phyloP scores from a whole-genome alignment of 1,140 invertebrate species.

The Cyclina sinensis region DNA sequence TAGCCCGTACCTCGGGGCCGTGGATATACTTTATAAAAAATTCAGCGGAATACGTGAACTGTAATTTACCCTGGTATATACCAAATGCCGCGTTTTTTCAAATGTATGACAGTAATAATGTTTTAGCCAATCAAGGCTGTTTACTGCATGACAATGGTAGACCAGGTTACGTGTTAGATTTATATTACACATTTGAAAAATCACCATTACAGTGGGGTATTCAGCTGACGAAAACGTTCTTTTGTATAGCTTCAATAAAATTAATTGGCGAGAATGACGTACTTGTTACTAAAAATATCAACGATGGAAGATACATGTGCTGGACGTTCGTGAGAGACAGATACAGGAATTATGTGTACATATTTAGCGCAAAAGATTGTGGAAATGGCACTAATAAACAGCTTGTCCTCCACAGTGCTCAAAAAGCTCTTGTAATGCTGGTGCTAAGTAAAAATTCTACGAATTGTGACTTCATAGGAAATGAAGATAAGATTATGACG shows the following conservation, averaged over 20 bases:
- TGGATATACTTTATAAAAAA: constrained; percentile 59
- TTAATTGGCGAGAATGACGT: constrained; percentile 66
- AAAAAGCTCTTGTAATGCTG: constrained; percentile 23
- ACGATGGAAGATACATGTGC: constrained; percentile 49
- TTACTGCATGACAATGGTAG: constrained; percentile 16
- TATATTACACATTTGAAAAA: constrained; percentile 59
- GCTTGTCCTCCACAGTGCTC: constrained; percentile 45
- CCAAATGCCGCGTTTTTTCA: constrained; percentile 48
- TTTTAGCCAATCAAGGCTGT: constrained; percentile 45
- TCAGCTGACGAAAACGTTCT: constrained; percentile 41
- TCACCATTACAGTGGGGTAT: constrained; percentile 7
- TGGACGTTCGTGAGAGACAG: constrained; percentile 62
- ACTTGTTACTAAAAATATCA: constrained; percentile 52
- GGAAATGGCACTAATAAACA: constrained; percentile 66
- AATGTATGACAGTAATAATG: constrained; percentile 53
- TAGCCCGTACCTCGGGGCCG: constrained; percentile 27
- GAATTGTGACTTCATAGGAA: constrained; percentile 45
- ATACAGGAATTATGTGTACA: constrained; percentile 43
- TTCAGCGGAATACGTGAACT: constrained; percentile 43
- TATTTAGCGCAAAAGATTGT: constrained; percentile 57
- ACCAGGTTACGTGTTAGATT: constrained; percentile 41
- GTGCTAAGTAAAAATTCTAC: constrained; percentile 54
- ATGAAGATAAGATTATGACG: constrained; percentile 19
- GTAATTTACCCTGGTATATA: constrained; percentile 65
- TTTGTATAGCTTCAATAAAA: constrained; percentile 66